These are phyloP conservation scores for Drosophila neonasuta DNA, from an alignment of 2,888 invertebrate genomes.

Conservation along the genomic window DNA sequence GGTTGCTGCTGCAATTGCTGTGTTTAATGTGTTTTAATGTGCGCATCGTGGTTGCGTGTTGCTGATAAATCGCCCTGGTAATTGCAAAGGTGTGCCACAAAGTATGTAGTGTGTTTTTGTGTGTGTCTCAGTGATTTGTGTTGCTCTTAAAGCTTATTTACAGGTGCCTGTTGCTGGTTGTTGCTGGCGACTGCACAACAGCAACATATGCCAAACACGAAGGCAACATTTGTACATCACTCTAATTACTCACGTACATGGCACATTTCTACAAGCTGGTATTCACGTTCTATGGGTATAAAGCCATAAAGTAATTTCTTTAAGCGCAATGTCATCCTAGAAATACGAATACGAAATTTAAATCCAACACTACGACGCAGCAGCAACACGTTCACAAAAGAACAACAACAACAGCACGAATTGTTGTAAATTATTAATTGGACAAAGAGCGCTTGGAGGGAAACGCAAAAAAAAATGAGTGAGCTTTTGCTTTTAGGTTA, in stretches of 20 bases:
- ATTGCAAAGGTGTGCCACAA: slow-evolving; percentile 7
- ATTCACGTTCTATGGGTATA: slow-evolving; percentile 78
- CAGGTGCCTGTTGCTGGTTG: slow-evolving; percentile 19
- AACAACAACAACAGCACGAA: neutral
- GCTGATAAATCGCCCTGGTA: neutral
- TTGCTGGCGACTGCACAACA: slow-evolving; percentile 5
- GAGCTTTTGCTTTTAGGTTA: slow-evolving; percentile 2
- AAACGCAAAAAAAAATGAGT: neutral
- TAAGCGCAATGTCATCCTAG: slow-evolving; percentile 78
- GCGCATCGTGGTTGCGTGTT: slow-evolving; percentile 9
- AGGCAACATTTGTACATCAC: slow-evolving; percentile 26
- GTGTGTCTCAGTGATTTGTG: neutral
- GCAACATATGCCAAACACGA: neutral
- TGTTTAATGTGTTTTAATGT: neutral
- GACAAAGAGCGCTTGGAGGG: neutral
- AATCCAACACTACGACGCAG: slow-evolving; percentile 20
- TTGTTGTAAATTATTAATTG: slow-evolving; percentile 46
- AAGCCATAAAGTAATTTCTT: slow-evolving; percentile 80
- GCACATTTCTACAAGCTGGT: slow-evolving; percentile 77
- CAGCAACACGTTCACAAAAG: slow-evolving; percentile 3
- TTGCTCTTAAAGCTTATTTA: slow-evolving; percentile 10
- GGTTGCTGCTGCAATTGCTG: slow-evolving; percentile 14
- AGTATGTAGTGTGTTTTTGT: slow-evolving; percentile 7
- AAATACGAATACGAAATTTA: slow-evolving; percentile 52
- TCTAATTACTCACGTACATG: slow-evolving; percentile 75